Evolutionary conservation across 2,888 invertebrate genomes (phyloP), one percentile per base, ranked within the genome.

Genomic region (Lasioglossum morio): DNA sequence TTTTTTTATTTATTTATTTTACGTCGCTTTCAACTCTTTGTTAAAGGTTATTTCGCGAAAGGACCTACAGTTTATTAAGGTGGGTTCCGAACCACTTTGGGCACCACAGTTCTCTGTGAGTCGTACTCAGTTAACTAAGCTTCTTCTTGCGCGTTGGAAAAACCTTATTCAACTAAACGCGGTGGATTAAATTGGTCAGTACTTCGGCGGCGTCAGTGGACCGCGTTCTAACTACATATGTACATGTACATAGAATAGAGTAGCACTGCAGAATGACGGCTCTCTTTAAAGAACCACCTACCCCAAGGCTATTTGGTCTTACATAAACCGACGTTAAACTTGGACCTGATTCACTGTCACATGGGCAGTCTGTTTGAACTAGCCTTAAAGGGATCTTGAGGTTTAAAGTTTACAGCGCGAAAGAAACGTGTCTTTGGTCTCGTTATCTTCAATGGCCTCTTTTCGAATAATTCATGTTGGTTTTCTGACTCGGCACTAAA

Each of bases 301-400:
- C 46, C 46, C 4, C 16, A 46, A 63, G 63, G 30, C 63, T 30
- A 30, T 63, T 63, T 34, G 63, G 60, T 60, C 19, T 63, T 63
- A 57, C 19, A 69, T 69, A 75, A 53, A 63, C 74, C 43, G 16
- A 34, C 27, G 30, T 43, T 73, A 27, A 60, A 46, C n/a, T 30
- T 27, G 43, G 23, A 79, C 60, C 34, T 4, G 40, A 43, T 63
- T 63, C 63, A 30, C 63, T 63, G 30, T 2, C 46, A 46, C 46
- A 16, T 46, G 46, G 16, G 46, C 5, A 46, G 16, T 46, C 30
- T 30, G 30, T 30, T 63, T 30, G 63, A 30, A 30, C 63, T 63
- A 30, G 63, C 16, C 16, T 46, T 46, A 46, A 46, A 46, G 16
- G 60, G 63, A 30, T 63, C 16, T 30, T 7, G 30, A 14, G 63